Evolutionary conservation across 2,113 vertebrate genomes (phyloP), one percentile per base, ranked within the genome.

Genomic region (Thermophis baileyi): DNA sequence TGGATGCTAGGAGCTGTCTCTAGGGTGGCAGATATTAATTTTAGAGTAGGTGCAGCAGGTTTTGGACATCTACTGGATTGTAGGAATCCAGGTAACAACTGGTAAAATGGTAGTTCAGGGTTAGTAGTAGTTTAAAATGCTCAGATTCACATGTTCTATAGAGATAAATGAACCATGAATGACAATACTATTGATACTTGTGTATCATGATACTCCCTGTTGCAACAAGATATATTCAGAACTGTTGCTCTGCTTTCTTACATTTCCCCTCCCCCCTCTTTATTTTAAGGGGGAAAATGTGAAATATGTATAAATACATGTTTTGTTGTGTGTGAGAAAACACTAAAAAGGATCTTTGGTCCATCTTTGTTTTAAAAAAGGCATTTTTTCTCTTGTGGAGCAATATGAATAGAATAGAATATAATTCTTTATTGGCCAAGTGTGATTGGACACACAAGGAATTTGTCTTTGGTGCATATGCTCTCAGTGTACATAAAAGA

Each of bases 71-170:
- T 54, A 90, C 47, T 92, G 63, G 91, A 89, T 87, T 90, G 50
- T 44, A 14, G 69, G 51, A 69, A 60, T 90, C 30, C 5, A 63
- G n/a, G 46, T 90, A 87, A 25, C 50, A 60, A 81, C 44, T 22
- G 57, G 14, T 20, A 47, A n/a, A 44, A 54, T 0, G 18, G 53
- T 20, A 50, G 20, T 53, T 89, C 12, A 49, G 20, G 0, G 87
- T 50, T 90, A 74, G 44, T 92, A 87, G 88, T 69, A 93, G 16
- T 81, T 57, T 74, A 87, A 93, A 96, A 93, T 89, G 91, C 3
- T 93, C 60, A 35, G 89, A 92, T 95, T 91, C 91, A 92, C 94
- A 94, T 57, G 44, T 93, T 95, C 91, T 91, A 87, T 55, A 85
- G 93, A 95, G 94, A 85, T 93, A 55, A 96, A 54, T 94, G 93